Evolutionary conservation across 1,140 invertebrate species (phyloP).

Genomic region (Aphis gossypii): DNA sequence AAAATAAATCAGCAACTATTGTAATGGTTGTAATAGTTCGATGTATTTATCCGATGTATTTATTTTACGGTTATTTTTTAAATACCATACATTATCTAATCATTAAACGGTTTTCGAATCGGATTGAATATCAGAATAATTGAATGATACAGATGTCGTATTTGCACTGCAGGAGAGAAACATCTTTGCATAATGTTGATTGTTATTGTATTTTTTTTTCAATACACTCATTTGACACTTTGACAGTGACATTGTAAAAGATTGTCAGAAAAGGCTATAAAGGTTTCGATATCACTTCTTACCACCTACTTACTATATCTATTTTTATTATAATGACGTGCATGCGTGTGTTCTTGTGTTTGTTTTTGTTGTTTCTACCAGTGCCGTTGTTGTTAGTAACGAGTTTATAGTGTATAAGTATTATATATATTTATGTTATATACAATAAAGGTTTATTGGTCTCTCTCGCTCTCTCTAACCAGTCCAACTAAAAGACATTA

Average conservation of each 20-base stretch:
- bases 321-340: not conserved
- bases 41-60: no score
- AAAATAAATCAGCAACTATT: not conserved
- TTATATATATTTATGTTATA: not conserved
- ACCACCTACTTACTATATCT: not conserved
- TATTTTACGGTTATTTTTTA: not conserved
- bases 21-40: not conserved
- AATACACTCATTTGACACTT: not conserved
- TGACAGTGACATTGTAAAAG: not conserved
- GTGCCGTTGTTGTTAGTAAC: not conserved
- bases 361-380: not conserved
- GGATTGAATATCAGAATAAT: not conserved
- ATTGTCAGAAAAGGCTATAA: not conserved
- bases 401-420: not conserved
- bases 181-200: not conserved
- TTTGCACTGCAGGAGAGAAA: not conserved
- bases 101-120: not conserved
- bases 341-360: not conserved
- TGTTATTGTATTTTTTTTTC: not conserved
- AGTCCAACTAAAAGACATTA: not conserved
- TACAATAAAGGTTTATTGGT: conserved; percentile 18
- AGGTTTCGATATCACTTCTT: not conserved
- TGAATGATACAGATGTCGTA: not conserved
- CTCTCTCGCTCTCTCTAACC: not conserved
- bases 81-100: not conserved